These are phyloP conservation scores for Thamnaconus septentrionalis DNA, from an alignment of 2,113 vertebrate genomes.

Conservation along the genomic window DNA sequence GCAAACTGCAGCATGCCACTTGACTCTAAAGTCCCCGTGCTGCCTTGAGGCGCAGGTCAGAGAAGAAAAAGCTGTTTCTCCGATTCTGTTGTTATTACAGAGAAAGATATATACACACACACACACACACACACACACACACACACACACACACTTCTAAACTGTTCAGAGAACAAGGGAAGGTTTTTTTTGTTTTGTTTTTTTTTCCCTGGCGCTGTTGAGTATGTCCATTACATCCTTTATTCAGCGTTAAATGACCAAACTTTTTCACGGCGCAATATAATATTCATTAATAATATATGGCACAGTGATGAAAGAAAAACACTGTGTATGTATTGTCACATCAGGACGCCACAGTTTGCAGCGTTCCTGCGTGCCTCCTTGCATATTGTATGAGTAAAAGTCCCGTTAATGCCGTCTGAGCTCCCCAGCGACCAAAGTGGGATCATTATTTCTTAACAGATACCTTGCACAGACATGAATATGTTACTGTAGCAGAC, in stretches of 20 bases:
- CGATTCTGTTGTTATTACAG: background rate
- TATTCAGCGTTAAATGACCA: conserved; percentile 29
- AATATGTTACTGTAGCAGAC: conserved; percentile 18
- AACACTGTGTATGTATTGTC: conserved; percentile 32
- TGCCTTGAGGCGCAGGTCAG: no score
- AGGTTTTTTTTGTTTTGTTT: no score
- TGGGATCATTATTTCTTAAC: conserved; percentile 34
- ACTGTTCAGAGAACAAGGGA: no score
- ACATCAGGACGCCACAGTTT: conserved; percentile 31
- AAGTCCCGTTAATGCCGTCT: conserved; percentile 41
- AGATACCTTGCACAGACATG: conserved; percentile 17
- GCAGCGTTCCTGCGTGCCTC: conserved; percentile 34
- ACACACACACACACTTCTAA: no score
- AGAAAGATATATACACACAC: background rate
- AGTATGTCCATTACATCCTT: conserved; percentile 10
- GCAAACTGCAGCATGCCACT: no score
- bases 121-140: no score
- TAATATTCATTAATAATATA: conserved; percentile 53
- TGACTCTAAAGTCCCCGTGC: no score
- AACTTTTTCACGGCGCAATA: conserved; percentile 28
- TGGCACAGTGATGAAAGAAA: conserved; percentile 38
- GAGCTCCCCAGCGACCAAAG: conserved; percentile 28
- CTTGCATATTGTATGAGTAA: conserved; percentile 57
- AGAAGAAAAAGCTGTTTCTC: no score
- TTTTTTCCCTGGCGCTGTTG: no score